These are phyloP conservation scores for Coregonus clupeaformis DNA, from an alignment of 2,113 vertebrate genomes.

Conservation along the genomic window DNA sequence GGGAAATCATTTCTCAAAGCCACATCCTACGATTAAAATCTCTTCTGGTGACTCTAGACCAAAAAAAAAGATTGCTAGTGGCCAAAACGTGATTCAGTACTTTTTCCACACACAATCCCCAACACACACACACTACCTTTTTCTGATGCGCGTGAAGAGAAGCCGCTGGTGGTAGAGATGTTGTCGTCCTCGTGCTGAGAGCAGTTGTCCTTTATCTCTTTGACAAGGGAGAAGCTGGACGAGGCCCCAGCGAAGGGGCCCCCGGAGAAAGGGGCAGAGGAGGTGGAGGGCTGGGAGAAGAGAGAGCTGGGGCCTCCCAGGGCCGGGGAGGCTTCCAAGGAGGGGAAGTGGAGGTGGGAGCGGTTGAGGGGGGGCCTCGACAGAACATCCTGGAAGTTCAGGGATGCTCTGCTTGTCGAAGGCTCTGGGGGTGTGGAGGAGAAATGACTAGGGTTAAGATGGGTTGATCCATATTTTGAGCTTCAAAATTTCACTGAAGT, in stretches of 20 bases:
- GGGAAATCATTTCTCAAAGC: too few relatives aligned
- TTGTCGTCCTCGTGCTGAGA: slow-evolving; percentile 98
- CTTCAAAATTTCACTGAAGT: neutral
- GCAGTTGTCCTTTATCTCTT: slow-evolving; percentile 97
- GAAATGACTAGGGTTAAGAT: slow-evolving; percentile 12
- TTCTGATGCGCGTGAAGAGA: slow-evolving; percentile 97
- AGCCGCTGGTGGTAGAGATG: slow-evolving; percentile 98
- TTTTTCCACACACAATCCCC: neutral
- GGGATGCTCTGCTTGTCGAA: slow-evolving; percentile 84
- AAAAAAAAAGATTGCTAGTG: too few relatives aligned
- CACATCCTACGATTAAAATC: too few relatives aligned
- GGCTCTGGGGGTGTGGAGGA: slow-evolving; percentile 74
- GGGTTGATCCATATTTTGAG: neutral
- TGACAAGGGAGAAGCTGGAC: slow-evolving; percentile 84
- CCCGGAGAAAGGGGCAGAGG: slow-evolving; percentile 76
- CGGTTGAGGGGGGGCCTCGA: slow-evolving; percentile 92
- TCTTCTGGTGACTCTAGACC: too few relatives aligned
- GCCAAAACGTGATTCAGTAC: neutral
- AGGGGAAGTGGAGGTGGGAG: slow-evolving; percentile 84
- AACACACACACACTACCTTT: slow-evolving; percentile 83
- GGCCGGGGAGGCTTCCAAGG: slow-evolving; percentile 80
- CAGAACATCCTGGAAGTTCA: slow-evolving; percentile 87
- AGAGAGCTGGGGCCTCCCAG: slow-evolving; percentile 64
- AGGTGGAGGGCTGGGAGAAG: slow-evolving; percentile 89
- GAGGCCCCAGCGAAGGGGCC: slow-evolving; percentile 21